Evolutionary conservation across 1,140 invertebrate species (phyloP).

Genomic region (Drosophila eugracilis): DNA sequence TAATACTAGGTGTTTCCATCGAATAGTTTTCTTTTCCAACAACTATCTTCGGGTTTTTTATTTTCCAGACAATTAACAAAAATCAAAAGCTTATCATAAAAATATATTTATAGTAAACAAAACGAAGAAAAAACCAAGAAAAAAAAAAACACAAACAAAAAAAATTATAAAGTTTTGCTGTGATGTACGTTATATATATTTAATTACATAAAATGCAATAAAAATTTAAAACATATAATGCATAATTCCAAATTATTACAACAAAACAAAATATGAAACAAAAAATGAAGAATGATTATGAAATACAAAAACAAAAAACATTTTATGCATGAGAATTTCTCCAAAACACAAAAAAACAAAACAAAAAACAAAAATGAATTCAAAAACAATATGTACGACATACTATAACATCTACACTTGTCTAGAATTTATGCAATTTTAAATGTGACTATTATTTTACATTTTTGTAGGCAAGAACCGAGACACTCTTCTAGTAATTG

Average conservation of each 20-base stretch:
- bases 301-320: conserved; percentile 54
- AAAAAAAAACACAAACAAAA: conserved; percentile 48
- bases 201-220: conserved; percentile 82
- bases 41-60: conserved; percentile 52
- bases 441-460: conserved; percentile 80
- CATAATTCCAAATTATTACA: conserved; percentile 64
- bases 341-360: conserved; percentile 40
- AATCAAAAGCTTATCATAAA: conserved; percentile 77
- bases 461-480: conserved; percentile 75
- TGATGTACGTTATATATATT: conserved; percentile 85
- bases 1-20: conserved; percentile 44
- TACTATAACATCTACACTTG: conserved; percentile 72
- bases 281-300: conserved; percentile 43
- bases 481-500: conserved; percentile 72
- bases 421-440: conserved; percentile 80
- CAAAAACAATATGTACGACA: conserved; percentile 78
- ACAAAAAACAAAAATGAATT: too few relatives aligned
- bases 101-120: conserved; percentile 60
- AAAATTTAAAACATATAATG: conserved; percentile 76
- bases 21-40: conserved; percentile 42
- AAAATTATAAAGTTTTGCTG: conserved; percentile 84
- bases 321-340: conserved; percentile 76
- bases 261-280: conserved; percentile 41
- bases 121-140: conserved; percentile 40
- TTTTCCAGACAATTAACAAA: conserved; percentile 54